Evolutionary conservation across 2,797 vertebrate species (phyloP).

Genomic region (Cheirogaleus major): DNA sequence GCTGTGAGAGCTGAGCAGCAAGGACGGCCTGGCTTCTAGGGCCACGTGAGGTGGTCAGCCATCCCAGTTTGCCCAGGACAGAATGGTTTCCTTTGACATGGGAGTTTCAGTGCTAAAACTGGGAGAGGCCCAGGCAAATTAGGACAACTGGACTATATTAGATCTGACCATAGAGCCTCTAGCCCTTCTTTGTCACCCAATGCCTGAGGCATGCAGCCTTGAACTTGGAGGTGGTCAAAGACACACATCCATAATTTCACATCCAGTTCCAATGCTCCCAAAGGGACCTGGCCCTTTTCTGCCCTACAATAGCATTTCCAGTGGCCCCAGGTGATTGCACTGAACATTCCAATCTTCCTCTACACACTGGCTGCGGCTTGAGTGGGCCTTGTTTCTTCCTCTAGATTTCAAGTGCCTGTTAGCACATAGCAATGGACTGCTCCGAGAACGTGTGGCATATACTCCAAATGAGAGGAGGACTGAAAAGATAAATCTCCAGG

Average conservation of each 20-base stretch:
- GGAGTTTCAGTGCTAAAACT: neutral
- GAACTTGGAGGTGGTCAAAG: neutral
- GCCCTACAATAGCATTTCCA: neutral
- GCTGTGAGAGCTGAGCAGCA: neutral
- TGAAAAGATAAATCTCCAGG: neutral
- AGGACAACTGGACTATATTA: neutral
- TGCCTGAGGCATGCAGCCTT: neutral
- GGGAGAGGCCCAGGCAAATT: neutral
- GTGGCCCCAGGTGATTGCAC: neutral
- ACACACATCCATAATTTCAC: neutral
- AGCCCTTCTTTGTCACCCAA: neutral
- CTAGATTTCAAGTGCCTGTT: neutral
- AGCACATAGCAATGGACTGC: neutral
- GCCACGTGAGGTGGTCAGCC: neutral
- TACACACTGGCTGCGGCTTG: neutral
- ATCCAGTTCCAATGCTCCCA: neutral
- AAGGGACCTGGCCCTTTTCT: neutral
- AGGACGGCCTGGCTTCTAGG: neutral
- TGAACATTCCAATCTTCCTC: neutral
- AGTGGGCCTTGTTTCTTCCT: neutral
- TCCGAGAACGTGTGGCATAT: neutral
- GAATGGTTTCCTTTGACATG: neutral
- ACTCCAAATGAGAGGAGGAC: neutral
- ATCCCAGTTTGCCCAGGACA: neutral
- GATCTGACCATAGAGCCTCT: neutral